phyloP scores from a whole-genome alignment of 2,113 vertebrate genomes.

The Ranitomeya variabilis region DNA sequence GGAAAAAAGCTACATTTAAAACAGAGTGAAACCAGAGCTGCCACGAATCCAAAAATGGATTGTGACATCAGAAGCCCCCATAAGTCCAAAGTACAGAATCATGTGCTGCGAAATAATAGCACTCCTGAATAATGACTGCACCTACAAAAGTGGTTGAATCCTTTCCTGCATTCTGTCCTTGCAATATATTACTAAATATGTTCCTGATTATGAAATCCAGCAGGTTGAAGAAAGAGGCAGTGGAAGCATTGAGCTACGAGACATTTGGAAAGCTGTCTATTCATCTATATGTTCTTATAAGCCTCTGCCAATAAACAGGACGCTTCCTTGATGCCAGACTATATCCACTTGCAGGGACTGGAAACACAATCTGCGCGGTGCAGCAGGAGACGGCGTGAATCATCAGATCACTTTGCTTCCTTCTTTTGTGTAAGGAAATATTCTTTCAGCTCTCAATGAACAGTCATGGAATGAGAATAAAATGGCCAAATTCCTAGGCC shows the following conservation, averaged over 20 bases:
- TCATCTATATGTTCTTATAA: neutral
- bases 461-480: slow-evolving; percentile 27
- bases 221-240: neutral
- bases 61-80: too few relatives aligned
- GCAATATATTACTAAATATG: neutral
- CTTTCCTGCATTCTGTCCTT: neutral
- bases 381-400: slow-evolving; percentile 46
- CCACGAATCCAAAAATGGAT: too few relatives aligned
- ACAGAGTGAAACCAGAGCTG: too few relatives aligned
- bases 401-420: slow-evolving; percentile 22
- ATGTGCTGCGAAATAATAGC: neutral
- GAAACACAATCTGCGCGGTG: slow-evolving; percentile 33
- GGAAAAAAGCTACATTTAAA: too few relatives aligned
- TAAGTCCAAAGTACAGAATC: too few relatives aligned
- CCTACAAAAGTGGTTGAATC: neutral
- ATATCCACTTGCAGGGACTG: slow-evolving; percentile 25
- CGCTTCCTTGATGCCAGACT: slow-evolving; percentile 9
- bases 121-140: neutral
- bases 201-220: neutral
- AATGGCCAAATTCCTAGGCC: slow-evolving; percentile 22
- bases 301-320: slow-evolving; percentile 10
- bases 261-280: neutral
- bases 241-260: neutral
- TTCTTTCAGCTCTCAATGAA: slow-evolving; percentile 25
- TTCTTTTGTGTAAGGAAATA: slow-evolving; percentile 36